Percentiles rank a stretch among this genome's conserved stretches.
These are phyloP conservation scores for Lamellibrachia satsuma DNA, from an alignment of 2,888 invertebrate genomes.

Conservation along the genomic window DNA sequence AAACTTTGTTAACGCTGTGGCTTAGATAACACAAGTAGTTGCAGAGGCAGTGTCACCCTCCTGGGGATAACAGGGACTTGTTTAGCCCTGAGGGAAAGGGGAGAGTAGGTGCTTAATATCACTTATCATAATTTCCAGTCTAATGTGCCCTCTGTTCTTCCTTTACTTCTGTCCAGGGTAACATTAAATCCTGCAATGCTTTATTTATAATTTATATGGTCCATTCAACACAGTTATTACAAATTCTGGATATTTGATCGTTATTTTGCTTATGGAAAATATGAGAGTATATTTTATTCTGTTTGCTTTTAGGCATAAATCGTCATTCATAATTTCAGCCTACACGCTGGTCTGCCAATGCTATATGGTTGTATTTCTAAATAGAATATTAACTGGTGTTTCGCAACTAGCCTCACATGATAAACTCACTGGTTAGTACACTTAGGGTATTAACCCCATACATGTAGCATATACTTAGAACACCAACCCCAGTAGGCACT, in stretches of 20 bases:
- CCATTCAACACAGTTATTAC: background rate
- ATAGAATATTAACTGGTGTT: background rate
- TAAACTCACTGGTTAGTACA: background rate
- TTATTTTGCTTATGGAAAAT: background rate
- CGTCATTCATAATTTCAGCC: background rate
- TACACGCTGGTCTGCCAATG: background rate
- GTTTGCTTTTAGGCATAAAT: background rate
- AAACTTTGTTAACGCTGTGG: background rate
- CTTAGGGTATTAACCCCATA: background rate
- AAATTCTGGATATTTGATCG: background rate
- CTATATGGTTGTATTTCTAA: background rate
- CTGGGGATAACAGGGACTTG: background rate
- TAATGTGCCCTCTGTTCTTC: background rate
- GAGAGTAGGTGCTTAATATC: background rate
- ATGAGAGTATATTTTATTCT: background rate
- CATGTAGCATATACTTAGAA: background rate
- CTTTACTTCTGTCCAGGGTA: background rate
- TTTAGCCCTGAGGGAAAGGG: background rate
- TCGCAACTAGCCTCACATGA: background rate
- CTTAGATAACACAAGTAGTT: background rate
- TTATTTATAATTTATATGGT: background rate
- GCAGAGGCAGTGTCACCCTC: constrained; percentile 1
- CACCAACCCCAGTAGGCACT: background rate
- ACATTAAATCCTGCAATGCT: background rate
- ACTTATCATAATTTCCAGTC: background rate